Evolutionary conservation across 2,888 invertebrate species (phyloP).

Genomic region (Meliscaeva auricollis): DNA sequence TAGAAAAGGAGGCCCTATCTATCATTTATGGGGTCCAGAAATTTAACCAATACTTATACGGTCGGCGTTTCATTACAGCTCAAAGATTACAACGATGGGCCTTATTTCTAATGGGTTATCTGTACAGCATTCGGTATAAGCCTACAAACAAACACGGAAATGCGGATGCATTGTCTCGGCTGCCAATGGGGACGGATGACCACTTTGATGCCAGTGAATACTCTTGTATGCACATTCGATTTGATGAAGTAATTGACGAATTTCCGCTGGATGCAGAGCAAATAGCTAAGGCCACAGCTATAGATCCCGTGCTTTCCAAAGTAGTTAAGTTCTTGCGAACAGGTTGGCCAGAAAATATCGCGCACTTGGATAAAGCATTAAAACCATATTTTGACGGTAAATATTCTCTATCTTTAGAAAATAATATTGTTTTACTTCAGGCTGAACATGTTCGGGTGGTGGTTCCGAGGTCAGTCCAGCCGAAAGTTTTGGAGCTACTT

Average conservation of each 20-base stretch:
- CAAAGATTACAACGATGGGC: slow-evolving; percentile 16
- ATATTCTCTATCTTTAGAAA: not conserved
- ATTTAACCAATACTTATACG: slow-evolving; percentile 46
- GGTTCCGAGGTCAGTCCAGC: not conserved
- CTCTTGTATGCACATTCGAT: too few relatives aligned
- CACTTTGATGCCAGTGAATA: too few relatives aligned
- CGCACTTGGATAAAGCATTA: not conserved
- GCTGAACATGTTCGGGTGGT: slow-evolving; percentile 15
- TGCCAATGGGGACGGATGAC: too few relatives aligned
- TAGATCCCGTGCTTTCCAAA: slow-evolving; percentile 14
- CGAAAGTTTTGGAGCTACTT: too few relatives aligned
- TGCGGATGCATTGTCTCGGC: too few relatives aligned
- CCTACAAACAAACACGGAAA: slow-evolving; percentile 23
- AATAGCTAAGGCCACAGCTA: slow-evolving; percentile 9
- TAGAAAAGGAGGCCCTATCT: slow-evolving; percentile 51
- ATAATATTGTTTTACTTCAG: slow-evolving; percentile 16
- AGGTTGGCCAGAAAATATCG: not conserved
- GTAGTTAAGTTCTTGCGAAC: too few relatives aligned
- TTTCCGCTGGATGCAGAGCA: too few relatives aligned
- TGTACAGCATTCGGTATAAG: not conserved
- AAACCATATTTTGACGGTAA: slow-evolving; percentile 21
- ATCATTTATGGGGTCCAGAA: slow-evolving; percentile 45
- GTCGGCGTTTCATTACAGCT: slow-evolving; percentile 29
- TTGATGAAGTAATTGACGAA: too few relatives aligned
- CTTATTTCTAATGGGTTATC: slow-evolving; percentile 10